Conservation (phyloP, 37 sponge, comb jelly and placozoan species). For the Spongilla lacustris region DNA sequence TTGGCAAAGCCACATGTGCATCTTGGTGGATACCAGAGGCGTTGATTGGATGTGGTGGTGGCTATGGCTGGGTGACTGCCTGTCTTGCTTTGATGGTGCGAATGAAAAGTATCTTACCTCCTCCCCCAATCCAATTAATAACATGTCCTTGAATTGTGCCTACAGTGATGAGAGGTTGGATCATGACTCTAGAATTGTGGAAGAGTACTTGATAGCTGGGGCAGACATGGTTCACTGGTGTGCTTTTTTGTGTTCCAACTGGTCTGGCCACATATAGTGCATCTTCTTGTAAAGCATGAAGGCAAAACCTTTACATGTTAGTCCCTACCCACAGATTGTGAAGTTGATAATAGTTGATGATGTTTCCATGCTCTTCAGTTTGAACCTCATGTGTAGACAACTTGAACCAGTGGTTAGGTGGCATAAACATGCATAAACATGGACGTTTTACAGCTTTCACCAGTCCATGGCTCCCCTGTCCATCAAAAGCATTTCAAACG, state of each 20-base stretch:
- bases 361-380: conserved; percentile 41
- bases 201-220: background rate
- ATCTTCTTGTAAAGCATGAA: conserved; percentile 52
- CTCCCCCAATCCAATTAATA: too few species aligned
- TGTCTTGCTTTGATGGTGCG: too few species aligned
- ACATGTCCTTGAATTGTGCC: too few species aligned
- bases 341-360: conserved; percentile 66
- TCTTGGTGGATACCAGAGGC: too few species aligned
- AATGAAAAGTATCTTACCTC: too few species aligned
- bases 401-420: conserved; percentile 42
- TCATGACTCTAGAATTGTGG: too few species aligned
- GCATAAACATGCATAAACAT: conserved; percentile 29
- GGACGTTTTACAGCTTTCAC: conserved; percentile 58
- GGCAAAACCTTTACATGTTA: conserved; percentile 25
- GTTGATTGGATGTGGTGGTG: too few species aligned
- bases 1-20: too few species aligned
- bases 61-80: too few species aligned
- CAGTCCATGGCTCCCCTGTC: conserved; percentile 30
- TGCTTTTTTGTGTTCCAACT: conserved; percentile 53
- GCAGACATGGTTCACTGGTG: background rate
- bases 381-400: conserved; percentile 42
- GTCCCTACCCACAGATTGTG: conserved; percentile 20
- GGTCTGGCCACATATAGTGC: conserved; percentile 51
- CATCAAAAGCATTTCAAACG: conserved; percentile 9
- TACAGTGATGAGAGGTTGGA: too few species aligned